Conservation (phyloP, 2,888 invertebrate species). For the Nephrotoma appendiculata region DNA sequence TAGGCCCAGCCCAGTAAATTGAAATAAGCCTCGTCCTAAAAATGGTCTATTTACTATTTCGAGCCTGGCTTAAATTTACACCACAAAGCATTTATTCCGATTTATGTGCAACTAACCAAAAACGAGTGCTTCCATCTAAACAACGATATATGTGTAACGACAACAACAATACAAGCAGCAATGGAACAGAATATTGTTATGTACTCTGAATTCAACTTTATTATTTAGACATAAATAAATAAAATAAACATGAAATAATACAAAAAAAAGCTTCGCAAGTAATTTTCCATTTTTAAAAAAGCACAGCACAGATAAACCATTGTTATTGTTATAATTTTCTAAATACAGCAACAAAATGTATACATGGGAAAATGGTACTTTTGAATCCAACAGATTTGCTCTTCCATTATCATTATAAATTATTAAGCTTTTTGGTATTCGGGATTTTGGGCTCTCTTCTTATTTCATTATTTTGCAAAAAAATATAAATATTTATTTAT, state of each 20-base stretch:
- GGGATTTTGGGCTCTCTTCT: background rate
- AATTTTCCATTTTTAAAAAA: background rate
- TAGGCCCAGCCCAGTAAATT: too few species aligned
- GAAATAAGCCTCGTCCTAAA: too few species aligned
- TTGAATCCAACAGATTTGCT: background rate
- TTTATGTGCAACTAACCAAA: background rate
- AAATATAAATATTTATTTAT: background rate
- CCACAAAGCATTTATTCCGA: background rate
- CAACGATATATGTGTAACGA: background rate
- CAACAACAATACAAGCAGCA: background rate
- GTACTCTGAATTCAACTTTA: background rate
- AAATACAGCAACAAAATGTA: background rate
- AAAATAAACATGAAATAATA: background rate
- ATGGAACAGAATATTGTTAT: background rate
- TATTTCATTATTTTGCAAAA: background rate
- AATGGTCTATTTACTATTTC: too few species aligned
- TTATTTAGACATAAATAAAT: background rate
- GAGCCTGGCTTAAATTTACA: background rate
- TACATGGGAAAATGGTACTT: background rate
- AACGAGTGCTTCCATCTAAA: background rate
- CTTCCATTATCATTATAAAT: background rate
- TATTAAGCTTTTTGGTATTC: background rate
- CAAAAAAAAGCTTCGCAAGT: background rate
- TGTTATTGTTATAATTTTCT: background rate
- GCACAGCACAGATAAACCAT: background rate